Evolutionary conservation across 2,888 invertebrate genomes (phyloP), one percentile per base, ranked within the genome.

Genomic region (Frankliniella intonsa): DNA sequence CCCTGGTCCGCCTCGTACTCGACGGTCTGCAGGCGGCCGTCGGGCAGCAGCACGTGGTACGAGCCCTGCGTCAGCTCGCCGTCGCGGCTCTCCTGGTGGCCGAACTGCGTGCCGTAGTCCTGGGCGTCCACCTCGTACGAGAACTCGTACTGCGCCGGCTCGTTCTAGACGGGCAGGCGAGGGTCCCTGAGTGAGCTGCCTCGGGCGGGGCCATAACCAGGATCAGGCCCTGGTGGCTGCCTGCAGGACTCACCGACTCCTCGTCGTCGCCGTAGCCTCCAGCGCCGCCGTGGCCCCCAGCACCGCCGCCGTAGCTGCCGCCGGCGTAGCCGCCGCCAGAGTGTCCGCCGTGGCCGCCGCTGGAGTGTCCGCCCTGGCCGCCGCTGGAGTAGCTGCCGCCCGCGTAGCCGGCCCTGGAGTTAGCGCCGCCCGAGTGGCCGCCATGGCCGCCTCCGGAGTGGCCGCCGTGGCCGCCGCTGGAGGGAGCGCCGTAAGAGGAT

Each of bases 131-230:
- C 95, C 88, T 95, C 93, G 89, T 95, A 95, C 87, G 92, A 93
- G 90, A 94, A 95, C 89, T 94, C 93, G 89, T 95, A 95, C 89
- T 94, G 94, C 84, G 95, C 95, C 85, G 94, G 95, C 88, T 92
- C 94, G 62, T 62, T n/a, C 62, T 62, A 14, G 14, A 19, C 19
- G 5, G 38, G 5, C 38, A 38, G 38, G 38, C n/a, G n/a, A n/a
- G n/a, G n/a, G n/a, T n/a, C n/a, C n/a, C n/a, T n/a, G n/a, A n/a
- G n/a, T n/a, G n/a, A n/a, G n/a, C n/a, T n/a, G n/a, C n/a, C n/a
- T n/a, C n/a, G n/a, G n/a, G n/a, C n/a, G n/a, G n/a, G n/a, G n/a
- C n/a, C n/a, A n/a, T n/a, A n/a, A n/a, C n/a, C n/a, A n/a, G n/a
- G n/a, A n/a, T n/a, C n/a, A n/a, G 62, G 19, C 0, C 12, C 55